Percentiles rank a stretch among this genome's conserved stretches.
phyloP scores from a whole-genome alignment of 2,113 vertebrate species.

The Loxodonta africana region DNA sequence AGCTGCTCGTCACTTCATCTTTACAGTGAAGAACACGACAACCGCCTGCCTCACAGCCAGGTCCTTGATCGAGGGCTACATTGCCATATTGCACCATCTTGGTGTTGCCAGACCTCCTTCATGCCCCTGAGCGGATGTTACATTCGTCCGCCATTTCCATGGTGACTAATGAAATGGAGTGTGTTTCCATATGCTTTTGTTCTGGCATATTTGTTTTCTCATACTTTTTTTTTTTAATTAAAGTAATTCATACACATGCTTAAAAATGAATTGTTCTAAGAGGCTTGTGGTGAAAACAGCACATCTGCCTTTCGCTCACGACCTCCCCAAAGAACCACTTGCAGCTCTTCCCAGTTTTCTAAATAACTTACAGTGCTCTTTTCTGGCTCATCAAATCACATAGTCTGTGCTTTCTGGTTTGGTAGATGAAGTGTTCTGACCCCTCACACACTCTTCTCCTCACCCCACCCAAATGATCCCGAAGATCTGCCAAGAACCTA shows the following conservation, averaged over 20 bases:
- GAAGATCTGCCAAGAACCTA: not conserved
- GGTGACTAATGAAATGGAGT: not conserved
- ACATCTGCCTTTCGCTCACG: not conserved
- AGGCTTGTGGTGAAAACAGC: not conserved
- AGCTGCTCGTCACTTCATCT: accelerated
- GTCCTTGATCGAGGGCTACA: not conserved
- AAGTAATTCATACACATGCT: not conserved
- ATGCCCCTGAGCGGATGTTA: accelerated
- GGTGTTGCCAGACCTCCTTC: not conserved
- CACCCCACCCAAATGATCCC: not conserved
- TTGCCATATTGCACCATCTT: too few relatives aligned
- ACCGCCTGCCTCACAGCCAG: too few relatives aligned
- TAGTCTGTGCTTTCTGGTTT: not conserved
- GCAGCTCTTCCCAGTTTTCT: not conserved
- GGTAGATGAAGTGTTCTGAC: not conserved
- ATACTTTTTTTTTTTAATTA: not conserved
- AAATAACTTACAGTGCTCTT: not conserved
- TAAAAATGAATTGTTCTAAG: not conserved
- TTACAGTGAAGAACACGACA: not conserved
- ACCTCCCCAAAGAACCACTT: not conserved
- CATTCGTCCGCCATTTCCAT: not conserved
- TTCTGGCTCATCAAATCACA: not conserved
- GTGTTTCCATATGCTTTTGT: not conserved
- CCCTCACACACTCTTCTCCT: not conserved
- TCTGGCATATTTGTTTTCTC: not conserved